Conservation (phyloP, 2,888 invertebrate genomes). For the Thymelicus lineola region DNA sequence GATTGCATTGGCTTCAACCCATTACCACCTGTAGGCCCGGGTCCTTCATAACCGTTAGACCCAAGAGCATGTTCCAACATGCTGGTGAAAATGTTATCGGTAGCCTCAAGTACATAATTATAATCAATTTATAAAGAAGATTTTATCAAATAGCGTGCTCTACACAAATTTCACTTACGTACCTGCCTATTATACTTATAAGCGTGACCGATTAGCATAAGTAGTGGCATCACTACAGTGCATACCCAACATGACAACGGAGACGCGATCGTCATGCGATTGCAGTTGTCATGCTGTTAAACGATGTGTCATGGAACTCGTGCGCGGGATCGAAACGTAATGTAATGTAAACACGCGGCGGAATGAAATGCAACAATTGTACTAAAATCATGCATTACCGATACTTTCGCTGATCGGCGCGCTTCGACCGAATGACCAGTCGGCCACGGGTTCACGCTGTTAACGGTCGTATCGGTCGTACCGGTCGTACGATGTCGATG, state of each 20-base stretch:
- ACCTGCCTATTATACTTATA: too few species aligned
- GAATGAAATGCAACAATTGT: conserved; percentile 51
- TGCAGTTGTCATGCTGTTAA: neutral
- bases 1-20: too few species aligned
- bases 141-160: too few species aligned
- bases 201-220: conserved; percentile 1
- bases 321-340: conserved; percentile 8
- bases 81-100: too few species aligned
- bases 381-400: conserved; percentile 46
- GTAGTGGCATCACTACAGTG: too few species aligned
- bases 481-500: conserved; percentile 18
- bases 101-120: too few species aligned
- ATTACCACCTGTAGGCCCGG: too few species aligned
- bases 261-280: conserved; percentile 6
- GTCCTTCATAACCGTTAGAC: too few species aligned
- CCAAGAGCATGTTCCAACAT: too few species aligned
- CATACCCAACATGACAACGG: too few species aligned
- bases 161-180: neutral
- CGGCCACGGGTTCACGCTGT: conserved; percentile 42
- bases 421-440: conserved; percentile 57
- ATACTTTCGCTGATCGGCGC: conserved; percentile 57
- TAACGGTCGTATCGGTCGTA: conserved; percentile 14
- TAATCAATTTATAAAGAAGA: too few species aligned
- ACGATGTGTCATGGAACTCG: neutral
- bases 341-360: conserved; percentile 42